Percentiles rank a stretch among this genome's conserved stretches.
Evolutionary conservation across 2,797 vertebrate species (phyloP).

Genomic region (Manis pentadactyla): DNA sequence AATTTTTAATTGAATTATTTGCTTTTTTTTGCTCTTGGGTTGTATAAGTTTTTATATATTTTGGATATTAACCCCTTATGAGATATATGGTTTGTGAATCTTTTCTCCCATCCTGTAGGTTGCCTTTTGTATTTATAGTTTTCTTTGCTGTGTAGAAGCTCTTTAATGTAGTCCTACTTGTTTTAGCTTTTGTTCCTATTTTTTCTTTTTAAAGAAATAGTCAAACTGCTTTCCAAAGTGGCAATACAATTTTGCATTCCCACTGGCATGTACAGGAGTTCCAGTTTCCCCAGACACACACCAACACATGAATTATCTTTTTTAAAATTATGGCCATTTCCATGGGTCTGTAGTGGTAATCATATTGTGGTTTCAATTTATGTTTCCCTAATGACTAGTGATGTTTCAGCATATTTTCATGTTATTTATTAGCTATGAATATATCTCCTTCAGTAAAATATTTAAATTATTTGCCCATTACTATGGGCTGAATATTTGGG

Average conservation of each 20-base stretch:
- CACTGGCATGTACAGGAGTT: neutral
- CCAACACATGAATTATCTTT: neutral
- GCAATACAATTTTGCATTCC: neutral
- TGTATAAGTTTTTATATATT: neutral
- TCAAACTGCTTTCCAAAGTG: neutral
- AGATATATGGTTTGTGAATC: neutral
- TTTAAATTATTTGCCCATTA: neutral
- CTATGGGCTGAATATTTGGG: neutral
- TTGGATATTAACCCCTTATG: neutral
- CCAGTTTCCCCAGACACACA: neutral
- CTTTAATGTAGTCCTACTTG: neutral
- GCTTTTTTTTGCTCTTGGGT: neutral
- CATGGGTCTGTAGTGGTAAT: neutral
- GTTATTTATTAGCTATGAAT: neutral
- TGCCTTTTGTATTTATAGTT: neutral
- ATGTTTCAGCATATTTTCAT: neutral
- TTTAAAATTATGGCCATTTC: neutral
- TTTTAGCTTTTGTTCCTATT: neutral
- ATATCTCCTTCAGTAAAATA: neutral
- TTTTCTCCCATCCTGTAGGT: neutral
- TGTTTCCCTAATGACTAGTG: neutral
- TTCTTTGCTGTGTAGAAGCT: neutral
- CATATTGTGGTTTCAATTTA: neutral
- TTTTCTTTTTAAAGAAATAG: neutral
- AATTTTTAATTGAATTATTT: neutral